Evolutionary conservation across 2,113 vertebrate genomes (phyloP).

Genomic region (Pantherophis guttatus): DNA sequence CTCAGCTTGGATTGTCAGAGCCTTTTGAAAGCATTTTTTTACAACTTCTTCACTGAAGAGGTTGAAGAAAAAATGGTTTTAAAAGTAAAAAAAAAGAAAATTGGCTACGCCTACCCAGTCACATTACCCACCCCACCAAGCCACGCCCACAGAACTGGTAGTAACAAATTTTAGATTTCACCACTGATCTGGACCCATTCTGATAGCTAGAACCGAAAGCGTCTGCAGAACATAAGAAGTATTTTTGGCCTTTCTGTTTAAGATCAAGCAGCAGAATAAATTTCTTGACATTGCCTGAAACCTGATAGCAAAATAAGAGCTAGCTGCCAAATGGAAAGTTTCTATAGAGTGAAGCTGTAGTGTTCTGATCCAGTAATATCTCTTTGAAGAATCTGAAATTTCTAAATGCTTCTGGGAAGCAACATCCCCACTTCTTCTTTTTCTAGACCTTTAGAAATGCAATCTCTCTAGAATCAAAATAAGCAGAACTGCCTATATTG

Average conservation of each 20-base stretch:
- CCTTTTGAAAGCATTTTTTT: too few relatives aligned
- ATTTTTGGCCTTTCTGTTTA: neutral
- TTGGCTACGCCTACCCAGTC: too few relatives aligned
- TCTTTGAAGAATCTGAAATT: conserved; percentile 22
- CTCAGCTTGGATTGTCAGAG: too few relatives aligned
- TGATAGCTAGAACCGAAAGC: neutral
- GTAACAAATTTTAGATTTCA: too few relatives aligned
- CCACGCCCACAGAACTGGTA: too few relatives aligned
- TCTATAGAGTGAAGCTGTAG: conserved; percentile 33
- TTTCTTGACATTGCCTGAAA: neutral
- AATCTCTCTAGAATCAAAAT: neutral
- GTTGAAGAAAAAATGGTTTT: too few relatives aligned
- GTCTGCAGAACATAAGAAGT: neutral
- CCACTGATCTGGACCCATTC: neutral
- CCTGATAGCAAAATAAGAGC: conserved; percentile 26
- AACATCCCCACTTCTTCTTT: neutral
- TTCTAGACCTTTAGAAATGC: neutral
- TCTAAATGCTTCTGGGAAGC: fast-evolving
- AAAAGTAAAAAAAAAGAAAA: too few relatives aligned
- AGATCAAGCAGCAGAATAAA: neutral
- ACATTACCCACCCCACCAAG: too few relatives aligned
- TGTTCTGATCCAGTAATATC: conserved; percentile 30
- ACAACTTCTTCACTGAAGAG: too few relatives aligned
- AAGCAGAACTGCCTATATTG: neutral
- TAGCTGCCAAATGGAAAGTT: conserved; percentile 55